Base-by-base conservation (phyloP, 1,140 invertebrate species). In the Cyclargus thomasi region DNA sequence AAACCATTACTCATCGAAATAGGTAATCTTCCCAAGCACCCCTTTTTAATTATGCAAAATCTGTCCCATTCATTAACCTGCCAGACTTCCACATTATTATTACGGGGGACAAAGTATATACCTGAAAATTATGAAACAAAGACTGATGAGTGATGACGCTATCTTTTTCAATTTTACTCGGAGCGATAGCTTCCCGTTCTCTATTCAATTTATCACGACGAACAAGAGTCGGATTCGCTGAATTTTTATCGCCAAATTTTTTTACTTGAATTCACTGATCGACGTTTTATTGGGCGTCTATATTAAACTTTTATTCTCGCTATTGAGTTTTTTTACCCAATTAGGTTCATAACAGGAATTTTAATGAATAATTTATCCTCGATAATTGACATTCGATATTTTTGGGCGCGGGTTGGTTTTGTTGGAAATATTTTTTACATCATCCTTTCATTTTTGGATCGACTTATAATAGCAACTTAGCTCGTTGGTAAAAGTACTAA, bases 31-130 rank as follows among this genome's bases (percentile, higher is more conserved):
- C 78, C 82, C 71, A 70, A 76, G 72, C 74, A 78, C 76, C 82
- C 82, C 79, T 85, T 89, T 86, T 86, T 89, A 89, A 89, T 89
- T 87, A 87, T 86, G 78, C 81, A 83, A 88, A 88, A 88, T 88
- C 80, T 85, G 80, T 83, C 73, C 78, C 81, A 83, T 83, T 85
- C 77, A 85, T 86, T 82, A 78, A 70, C 70, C 69, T 71, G 69
- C 39, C 71, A 66, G 63, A 69, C 64, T 65, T 59, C 65, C 70
- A 62, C 69, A 73, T 80, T 78, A 77, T 79, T 63, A 75, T 16
- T 29, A 29, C 69, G 69, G 68, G 72, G 71, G 75, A 79, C 76
- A 80, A 77, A 78, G 78, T 79, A 77, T 82, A 82, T 82, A 85
- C 80, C 79, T 74, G 68, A 71, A 79, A 79, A 84, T 85, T 79